Base-by-base conservation (phyloP, 2,888 invertebrate genomes). In the Ichneumon xanthorius region DNA sequence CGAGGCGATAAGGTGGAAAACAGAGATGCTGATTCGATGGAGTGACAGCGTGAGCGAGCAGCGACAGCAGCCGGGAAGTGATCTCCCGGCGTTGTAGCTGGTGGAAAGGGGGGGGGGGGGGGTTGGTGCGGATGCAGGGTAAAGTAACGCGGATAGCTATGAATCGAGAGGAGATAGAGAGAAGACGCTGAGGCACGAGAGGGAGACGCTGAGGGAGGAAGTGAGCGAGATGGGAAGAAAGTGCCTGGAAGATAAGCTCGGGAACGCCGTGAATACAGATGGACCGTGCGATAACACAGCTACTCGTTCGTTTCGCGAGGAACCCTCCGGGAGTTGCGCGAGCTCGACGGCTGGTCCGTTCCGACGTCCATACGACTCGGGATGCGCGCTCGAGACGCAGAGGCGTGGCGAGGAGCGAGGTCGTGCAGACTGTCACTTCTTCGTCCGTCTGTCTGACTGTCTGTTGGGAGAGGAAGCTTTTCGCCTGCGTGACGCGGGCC, bases 181-280 rank as follows among this genome's bases (percentile, higher is more conserved):
- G 83, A 83, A 26, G 67, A 80, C 70, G 77, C 70, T 77, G 67
- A 82, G 75, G 83, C 78, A 63, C 77, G 58, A 67, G 77, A 77
- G 73, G 75, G 19, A 55, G 81, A 82, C 68, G 73, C 63, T 50
- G 82, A 40, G n/a, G 67, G 79, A 81, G 55, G 78, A 65, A 82
- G 84, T 65, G 77, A 83, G 85, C 80, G 86, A 84, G 87, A 89
- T 88, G 86, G 55, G 65, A 88, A 82, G 82, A 81, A 86, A 86
- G 82, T 82, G 86, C 77, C 86, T 87, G 86, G 79, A 70, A 90
- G 92, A 92, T 92, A 92, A 92, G 91, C 88, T 63, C 86, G 88
- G 89, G 88, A 90, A 90, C 88, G 88, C 87, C 85, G 91, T 92
- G 92, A 92, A 92, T 93, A 91, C 93, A 93, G 93, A 93, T 93